A percentile compares a stretch with the other conserved stretches of the same genome.
phyloP scores from a whole-genome alignment of 2,888 invertebrate genomes.

The Sinohyriopsis cumingii region DNA sequence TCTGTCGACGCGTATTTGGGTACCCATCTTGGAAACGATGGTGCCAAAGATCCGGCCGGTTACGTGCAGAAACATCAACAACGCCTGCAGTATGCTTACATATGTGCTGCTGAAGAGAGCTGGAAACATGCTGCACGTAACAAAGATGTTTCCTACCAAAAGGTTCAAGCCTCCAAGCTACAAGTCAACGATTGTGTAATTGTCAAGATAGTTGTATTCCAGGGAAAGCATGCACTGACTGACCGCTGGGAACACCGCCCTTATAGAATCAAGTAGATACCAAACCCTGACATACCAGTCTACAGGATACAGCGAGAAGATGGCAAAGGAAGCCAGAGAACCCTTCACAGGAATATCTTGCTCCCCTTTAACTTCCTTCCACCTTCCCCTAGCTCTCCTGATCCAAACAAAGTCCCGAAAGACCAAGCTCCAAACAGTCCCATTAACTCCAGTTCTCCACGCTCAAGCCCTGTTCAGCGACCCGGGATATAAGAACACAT shows the following conservation, averaged over 20 bases:
- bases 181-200: conserved; percentile 1
- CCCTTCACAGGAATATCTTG: too few relatives aligned
- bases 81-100: neutral
- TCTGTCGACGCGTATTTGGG: conserved; percentile 11
- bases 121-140: neutral
- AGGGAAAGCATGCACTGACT: conserved; percentile 1
- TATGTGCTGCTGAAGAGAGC: neutral
- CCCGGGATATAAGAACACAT: too few relatives aligned
- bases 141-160: conserved; percentile 1
- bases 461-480: too few relatives aligned
- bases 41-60: neutral
- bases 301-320: conserved; percentile 1
- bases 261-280: neutral
- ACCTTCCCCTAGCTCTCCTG: too few relatives aligned
- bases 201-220: neutral
- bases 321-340: neutral
- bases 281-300: conserved; percentile 3
- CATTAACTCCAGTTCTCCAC: too few relatives aligned
- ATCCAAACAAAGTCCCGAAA: too few relatives aligned
- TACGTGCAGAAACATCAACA: conserved; percentile 3
- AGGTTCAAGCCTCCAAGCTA: neutral
- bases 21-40: neutral
- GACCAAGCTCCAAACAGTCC: too few relatives aligned
- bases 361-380: too few relatives aligned
- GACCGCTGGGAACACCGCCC: neutral